Base-by-base conservation (phyloP, 2,888 invertebrate genomes). In the Parnassius smintheus region DNA sequence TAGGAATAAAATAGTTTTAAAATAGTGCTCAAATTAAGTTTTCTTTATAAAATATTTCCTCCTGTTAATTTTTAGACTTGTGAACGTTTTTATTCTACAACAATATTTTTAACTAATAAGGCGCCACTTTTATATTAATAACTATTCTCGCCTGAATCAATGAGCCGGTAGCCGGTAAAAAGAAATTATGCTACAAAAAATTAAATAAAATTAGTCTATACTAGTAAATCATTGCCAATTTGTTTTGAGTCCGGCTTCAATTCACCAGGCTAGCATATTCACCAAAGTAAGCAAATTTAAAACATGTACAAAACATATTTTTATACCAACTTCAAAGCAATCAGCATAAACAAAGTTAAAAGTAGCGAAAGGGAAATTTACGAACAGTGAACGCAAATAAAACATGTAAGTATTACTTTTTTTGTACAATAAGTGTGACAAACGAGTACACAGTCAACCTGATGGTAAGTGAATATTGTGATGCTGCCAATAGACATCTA, bases 141-240 rank as follows among this genome's bases (percentile, higher is more conserved):
- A 7, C 1, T 35, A 35, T 2, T 9, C n/a, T 9, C 9, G 49
- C 49, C 49, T 49, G 49, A 13, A 49, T 49, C 50, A 50, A 25
- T 22, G n/a, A 56, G 9, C 46, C 51, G 46, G 22, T 50, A 56
- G n/a, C 46, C 51, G 46, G 22, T 50, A 25, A 55, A 57, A 57
- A 52, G 56, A 61, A 61, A 61, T 61, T 65, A 65, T 57, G 41
- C 61, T 61, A 65, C 61, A 56, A 61, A 65, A 55, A 50, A 59
- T 57, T 45, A 57, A 50, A 59, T 57, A 54, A 57, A 59, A 49
- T 60, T 64, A 64, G 22, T 45, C 64, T 64, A 64, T 7, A 35
- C 35, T 35, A 35, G 35, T 35, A 35, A 35, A 22, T 64, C 60
- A 60, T 60, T 64, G 59, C 56, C 59, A 52, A 56, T 45, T 50